Base-by-base conservation (phyloP, 2,113 vertebrate genomes). In the Ploceus nigricollis region DNA sequence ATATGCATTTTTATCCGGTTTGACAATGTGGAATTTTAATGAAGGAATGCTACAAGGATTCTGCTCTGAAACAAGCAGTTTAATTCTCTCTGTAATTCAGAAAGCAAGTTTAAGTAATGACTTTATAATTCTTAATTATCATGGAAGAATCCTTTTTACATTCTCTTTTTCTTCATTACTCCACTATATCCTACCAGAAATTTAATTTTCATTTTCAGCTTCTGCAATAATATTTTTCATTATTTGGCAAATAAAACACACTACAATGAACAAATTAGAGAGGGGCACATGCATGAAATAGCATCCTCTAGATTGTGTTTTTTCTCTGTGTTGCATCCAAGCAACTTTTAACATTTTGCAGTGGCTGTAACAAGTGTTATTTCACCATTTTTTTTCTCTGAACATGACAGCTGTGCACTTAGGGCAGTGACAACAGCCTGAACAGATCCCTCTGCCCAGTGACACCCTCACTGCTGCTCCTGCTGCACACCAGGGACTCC, bases 81-180 rank as follows among this genome's bases (percentile, higher is more conserved):
- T 79, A 91, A 95, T 96, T 93, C 89, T 79, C 64, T 64, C 94
- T 44, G 85, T 68, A 89, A 78, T 88, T 97, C 96, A 84, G 82
- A 92, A 92, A 73, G 91, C 87, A 63, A 94, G 95, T 66, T 79
- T 96, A 96, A 96, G 95, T 76, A 96, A 96, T 72, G 96, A 94
- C 96, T 95, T 95, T 78, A 89, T 96, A 93, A 97, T 96, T 86
- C 96, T 97, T 96, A 97, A 97, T 97, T 88, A 95, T 69, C 39
- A 27, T 4, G 23, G 81, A 83, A 61, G 75, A 90, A 84, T 23
- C 90, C 71, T 85, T 95, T 84, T 87, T 64, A 84, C 65, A 42
- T 66, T 71, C 72, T 85, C 63, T 79, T 83, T 82, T 70, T 56
- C 87, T 69, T 94, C 61, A 93, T 96, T 93, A 91, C 77, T 37